Evolutionary conservation across 2,888 invertebrate species (phyloP).

Genomic region (Cosmopolites sordidus): DNA sequence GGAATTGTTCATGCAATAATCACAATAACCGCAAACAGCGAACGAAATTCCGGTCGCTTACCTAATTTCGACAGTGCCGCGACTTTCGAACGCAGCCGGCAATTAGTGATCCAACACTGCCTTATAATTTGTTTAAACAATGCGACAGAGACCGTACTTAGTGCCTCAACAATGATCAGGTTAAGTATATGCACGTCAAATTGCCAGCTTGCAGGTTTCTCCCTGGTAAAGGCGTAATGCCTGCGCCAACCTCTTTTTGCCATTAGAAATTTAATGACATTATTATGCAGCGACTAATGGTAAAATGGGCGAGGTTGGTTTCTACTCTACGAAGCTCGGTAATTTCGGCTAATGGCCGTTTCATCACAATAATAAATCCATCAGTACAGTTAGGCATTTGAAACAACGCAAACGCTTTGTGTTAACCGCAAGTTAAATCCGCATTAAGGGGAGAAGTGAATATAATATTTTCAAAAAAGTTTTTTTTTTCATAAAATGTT

Average conservation of each 20-base stretch:
- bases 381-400: not conserved
- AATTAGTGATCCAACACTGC: conserved; percentile 12
- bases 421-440: too few relatives aligned
- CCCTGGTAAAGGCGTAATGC: conserved; percentile 1
- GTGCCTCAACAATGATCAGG: conserved; percentile 12
- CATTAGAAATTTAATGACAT: conserved; percentile 16
- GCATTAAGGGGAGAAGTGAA: too few relatives aligned
- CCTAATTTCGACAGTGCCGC: too few relatives aligned
- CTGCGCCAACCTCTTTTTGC: conserved; percentile 5
- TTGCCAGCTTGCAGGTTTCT: not conserved
- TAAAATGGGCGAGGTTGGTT: conserved; percentile 10
- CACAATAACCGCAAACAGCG: too few relatives aligned
- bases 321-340: conserved; percentile 3
- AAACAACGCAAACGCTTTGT: not conserved
- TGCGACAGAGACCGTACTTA: not conserved
- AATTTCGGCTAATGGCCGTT: not conserved
- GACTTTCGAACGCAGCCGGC: not conserved
- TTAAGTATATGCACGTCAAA: not conserved
- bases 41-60: too few relatives aligned
- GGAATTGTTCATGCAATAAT: too few relatives aligned
- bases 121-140: conserved; percentile 17
- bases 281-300: conserved; percentile 12
- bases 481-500: too few relatives aligned
- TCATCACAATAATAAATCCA: not conserved
- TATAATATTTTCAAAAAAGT: too few relatives aligned